Evolutionary conservation across 92 coral and sea anemone species (phyloP).

Genomic region (Diadumene lineata): DNA sequence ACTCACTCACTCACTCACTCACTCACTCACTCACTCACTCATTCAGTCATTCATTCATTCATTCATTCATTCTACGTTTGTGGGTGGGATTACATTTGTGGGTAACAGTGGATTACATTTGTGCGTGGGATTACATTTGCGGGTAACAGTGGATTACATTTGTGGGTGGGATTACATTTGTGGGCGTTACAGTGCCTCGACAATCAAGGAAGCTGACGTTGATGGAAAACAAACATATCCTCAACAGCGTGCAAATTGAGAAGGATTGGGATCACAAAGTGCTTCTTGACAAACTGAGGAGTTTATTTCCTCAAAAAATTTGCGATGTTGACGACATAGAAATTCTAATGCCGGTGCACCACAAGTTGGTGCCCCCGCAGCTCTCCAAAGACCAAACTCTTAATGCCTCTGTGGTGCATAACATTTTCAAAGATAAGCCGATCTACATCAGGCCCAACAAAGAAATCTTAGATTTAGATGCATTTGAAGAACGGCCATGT

Average conservation of each 20-base stretch:
- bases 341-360: constrained; percentile 52
- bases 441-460: constrained; percentile 45
- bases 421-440: constrained; percentile 57
- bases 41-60: too few species aligned
- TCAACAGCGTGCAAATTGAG: constrained; percentile 28
- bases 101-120: too few species aligned
- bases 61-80: too few species aligned
- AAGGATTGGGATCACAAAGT: constrained; percentile 42
- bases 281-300: constrained; percentile 29
- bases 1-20: too few species aligned
- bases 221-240: constrained; percentile 36
- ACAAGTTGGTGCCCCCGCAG: constrained; percentile 42
- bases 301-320: constrained; percentile 39
- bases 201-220: constrained; percentile 33
- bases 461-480: neutral
- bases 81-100: too few species aligned
- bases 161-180: too few species aligned
- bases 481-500: too few species aligned
- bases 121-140: too few species aligned
- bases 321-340: constrained; percentile 36
- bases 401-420: constrained; percentile 43
- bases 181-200: constrained; percentile 41
- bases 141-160: too few species aligned
- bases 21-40: too few species aligned
- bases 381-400: constrained; percentile 45